A percentile compares a stretch with the other conserved stretches of the same genome.
These are phyloP conservation scores for Anniella stebbinsi DNA, from an alignment of 2,797 vertebrate species.

Conservation along the genomic window DNA sequence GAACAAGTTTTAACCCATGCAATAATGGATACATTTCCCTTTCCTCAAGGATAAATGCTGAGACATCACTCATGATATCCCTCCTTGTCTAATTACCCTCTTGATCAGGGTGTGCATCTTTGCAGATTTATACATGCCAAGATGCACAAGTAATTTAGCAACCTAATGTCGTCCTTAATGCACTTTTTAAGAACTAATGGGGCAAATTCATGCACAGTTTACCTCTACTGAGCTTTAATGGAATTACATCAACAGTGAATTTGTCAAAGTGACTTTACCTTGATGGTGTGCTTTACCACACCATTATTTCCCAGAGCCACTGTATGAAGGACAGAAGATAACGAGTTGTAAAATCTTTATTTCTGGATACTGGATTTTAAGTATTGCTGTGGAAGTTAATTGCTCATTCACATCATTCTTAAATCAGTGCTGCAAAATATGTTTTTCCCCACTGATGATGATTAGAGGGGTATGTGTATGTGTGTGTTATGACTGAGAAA, in stretches of 20 bases:
- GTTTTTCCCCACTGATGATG: neutral
- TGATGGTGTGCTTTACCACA: neutral
- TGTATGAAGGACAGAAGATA: neutral
- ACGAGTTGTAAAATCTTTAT: neutral
- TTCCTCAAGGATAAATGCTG: conserved; percentile 17
- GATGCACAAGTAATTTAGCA: conserved; percentile 26
- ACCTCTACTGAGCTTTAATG: neutral
- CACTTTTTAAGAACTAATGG: neutral
- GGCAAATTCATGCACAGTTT: neutral
- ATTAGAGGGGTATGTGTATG: neutral
- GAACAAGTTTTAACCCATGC: neutral
- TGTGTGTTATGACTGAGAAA: neutral
- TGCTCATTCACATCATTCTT: neutral
- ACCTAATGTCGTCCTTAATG: conserved; percentile 24
- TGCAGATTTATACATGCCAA: neutral
- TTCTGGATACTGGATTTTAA: neutral
- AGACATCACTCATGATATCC: neutral
- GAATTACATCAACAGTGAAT: conserved; percentile 21
- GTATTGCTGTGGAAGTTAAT: conserved; percentile 3
- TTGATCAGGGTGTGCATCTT: neutral
- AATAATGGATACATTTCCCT: conserved; percentile 21
- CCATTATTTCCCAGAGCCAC: conserved; percentile 21
- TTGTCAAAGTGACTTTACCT: conserved; percentile 31
- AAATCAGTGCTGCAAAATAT: neutral
- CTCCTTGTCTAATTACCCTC: neutral